Conservation (phyloP, 1,140 invertebrate species). For the Liolophura sinensis region DNA sequence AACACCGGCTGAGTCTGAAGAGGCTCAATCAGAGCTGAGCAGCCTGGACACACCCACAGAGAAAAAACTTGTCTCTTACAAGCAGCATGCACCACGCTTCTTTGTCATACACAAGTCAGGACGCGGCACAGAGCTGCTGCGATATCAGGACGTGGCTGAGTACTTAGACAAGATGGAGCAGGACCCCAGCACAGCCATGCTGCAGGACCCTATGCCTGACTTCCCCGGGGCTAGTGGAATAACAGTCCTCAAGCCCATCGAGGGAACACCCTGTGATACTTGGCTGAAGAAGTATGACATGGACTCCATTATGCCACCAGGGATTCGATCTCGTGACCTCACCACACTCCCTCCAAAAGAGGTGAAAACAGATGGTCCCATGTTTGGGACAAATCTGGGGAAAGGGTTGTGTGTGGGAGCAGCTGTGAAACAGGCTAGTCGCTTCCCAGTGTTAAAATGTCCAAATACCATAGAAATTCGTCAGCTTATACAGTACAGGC, state of each 20-base stretch:
- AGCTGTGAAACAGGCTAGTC: constrained; percentile 24
- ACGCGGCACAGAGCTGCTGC: constrained; percentile 54
- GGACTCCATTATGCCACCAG: constrained; percentile 52
- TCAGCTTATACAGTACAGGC: constrained; percentile 55
- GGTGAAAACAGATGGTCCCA: constrained; percentile 45
- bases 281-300: constrained; percentile 55
- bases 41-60: constrained; percentile 25
- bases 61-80: constrained; percentile 35
- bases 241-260: constrained; percentile 50
- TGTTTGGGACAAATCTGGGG: constrained; percentile 52
- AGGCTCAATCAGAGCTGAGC: constrained; percentile 34
- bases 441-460: constrained; percentile 46
- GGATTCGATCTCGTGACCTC: constrained; percentile 52
- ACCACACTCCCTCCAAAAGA: constrained; percentile 51
- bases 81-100: constrained; percentile 53
- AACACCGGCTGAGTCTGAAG: constrained; percentile 29
- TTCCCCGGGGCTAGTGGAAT: constrained; percentile 51
- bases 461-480: constrained; percentile 47
- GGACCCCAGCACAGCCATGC: constrained; percentile 51
- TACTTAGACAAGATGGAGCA: constrained; percentile 46
- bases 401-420: constrained; percentile 47
- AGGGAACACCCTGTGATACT: constrained; percentile 40
- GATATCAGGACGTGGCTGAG: constrained; percentile 52
- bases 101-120: constrained; percentile 55
- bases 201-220: constrained; percentile 52